These are phyloP conservation scores for Lymantria monacha DNA, from an alignment of 2,888 invertebrate species.

Conservation along the genomic window DNA sequence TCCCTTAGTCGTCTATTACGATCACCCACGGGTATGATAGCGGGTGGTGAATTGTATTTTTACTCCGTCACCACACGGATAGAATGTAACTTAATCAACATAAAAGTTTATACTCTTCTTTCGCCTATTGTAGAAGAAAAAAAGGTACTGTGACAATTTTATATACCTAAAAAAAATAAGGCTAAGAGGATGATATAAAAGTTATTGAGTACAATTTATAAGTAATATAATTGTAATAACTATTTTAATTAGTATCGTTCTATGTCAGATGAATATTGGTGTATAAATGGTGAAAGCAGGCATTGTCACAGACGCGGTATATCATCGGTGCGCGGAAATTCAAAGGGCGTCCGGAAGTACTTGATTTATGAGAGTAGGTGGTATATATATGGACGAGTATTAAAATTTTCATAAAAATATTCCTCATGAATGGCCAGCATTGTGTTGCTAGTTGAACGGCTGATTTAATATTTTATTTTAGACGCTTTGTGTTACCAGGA, in stretches of 20 bases:
- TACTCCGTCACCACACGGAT: too few relatives aligned
- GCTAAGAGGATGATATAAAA: too few relatives aligned
- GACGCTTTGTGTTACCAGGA: background rate
- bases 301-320: conserved; percentile 71
- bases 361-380: conserved; percentile 72
- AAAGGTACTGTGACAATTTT: too few relatives aligned
- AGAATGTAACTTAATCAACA: too few relatives aligned
- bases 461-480: conserved; percentile 19
- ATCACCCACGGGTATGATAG: too few relatives aligned
- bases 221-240: conserved; percentile 1
- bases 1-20: too few relatives aligned
- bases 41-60: too few relatives aligned
- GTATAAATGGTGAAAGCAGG: conserved; percentile 62
- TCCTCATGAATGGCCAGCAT: conserved; percentile 52
- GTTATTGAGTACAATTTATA: too few relatives aligned
- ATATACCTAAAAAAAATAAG: too few relatives aligned
- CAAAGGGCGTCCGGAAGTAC: conserved; percentile 74
- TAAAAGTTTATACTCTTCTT: too few relatives aligned
- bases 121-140: too few relatives aligned
- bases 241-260: conserved; percentile 60
- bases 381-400: conserved; percentile 67
- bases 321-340: conserved; percentile 70
- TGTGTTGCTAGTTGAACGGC: conserved; percentile 28
- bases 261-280: conserved; percentile 66
- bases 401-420: conserved; percentile 76